Base-by-base conservation (phyloP, 2,797 vertebrate genomes). In the Thunnus albacares region DNA sequence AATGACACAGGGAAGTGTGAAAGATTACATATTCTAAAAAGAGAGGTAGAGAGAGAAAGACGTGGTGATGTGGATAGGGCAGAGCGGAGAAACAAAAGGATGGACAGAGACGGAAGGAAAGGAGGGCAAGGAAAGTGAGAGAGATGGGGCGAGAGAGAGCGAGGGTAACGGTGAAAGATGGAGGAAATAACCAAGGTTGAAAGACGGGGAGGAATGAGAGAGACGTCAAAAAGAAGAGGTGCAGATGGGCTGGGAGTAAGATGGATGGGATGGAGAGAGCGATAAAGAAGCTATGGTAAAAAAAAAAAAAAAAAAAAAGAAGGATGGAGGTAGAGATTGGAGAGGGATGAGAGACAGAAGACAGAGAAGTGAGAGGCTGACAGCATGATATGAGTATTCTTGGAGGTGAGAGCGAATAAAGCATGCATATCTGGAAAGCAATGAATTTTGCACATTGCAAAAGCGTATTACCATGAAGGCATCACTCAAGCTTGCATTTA, bases 191-290 rank as follows among this genome's bases (percentile, higher is more conserved):
- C 79, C 89, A 85, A 87, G 90, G 89, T 76, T 93, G 91, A 93
- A 92, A 93, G 93, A 93, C 80, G 9, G 83, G 79, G 83, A 90
- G 87, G 84, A 90, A 92, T 89, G 90, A 94, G 91, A 93, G 90
- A 94, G 93, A 94, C 79, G 90, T 94, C 92, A 94, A 85, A 91
- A 92, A 91, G 90, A 90, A 93, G 90, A 92, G 90, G 88, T 88
- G 89, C 83, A 87, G 91, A 93, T 80, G 77, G 74, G 82, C 75
- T 24, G 43, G 66, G 92, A 94, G 90, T 91, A 93, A 94, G 93
- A 94, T 91, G 87, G 92, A 95, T 93, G 91, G 84, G 90, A 89
- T 49, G 52, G 82, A 75, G 83, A 57, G 85, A 87, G 79, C 81
- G 93, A 93, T 92, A 92, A 92, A 92, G 89, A 93, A 92, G 90